These are phyloP conservation scores for Elmis aenea DNA, from an alignment of 2,888 invertebrate genomes.

Conservation along the genomic window DNA sequence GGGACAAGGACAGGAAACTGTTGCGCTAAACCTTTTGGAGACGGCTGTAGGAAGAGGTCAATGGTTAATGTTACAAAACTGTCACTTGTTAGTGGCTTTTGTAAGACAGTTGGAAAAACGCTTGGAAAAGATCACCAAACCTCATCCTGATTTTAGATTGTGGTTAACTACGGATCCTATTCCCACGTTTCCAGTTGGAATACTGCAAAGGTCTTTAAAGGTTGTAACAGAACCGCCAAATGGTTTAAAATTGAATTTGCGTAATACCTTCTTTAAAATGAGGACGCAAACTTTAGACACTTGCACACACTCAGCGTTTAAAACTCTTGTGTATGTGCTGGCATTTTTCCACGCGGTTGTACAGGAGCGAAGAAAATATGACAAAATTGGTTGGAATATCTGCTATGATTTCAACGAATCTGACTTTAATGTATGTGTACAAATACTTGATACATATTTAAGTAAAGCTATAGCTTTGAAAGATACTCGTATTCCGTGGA, in stretches of 20 bases:
- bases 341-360: conserved; percentile 93
- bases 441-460: conserved; percentile 80
- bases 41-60: conserved; percentile 70
- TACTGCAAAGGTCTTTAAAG: conserved; percentile 65
- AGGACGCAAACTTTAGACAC: conserved; percentile 65
- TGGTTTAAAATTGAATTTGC: conserved; percentile 80
- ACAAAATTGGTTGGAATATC: conserved; percentile 93
- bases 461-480: conserved; percentile 59
- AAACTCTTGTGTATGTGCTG: conserved; percentile 77
- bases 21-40: conserved; percentile 66
- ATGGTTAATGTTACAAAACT: conserved; percentile 92
- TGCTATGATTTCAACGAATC: conserved; percentile 91
- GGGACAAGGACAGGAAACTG: conserved; percentile 90
- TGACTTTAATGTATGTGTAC: conserved; percentile 84
- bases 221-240: conserved; percentile 93
- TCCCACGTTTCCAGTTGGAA: conserved; percentile 82
- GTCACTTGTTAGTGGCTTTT: conserved; percentile 78
- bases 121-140: conserved; percentile 71
- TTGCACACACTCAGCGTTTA: conserved; percentile 72
- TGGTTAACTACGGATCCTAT: conserved; percentile 93
- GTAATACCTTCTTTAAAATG: conserved; percentile 86
- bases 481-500: conserved; percentile 76
- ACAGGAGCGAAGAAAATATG: conserved; percentile 87
- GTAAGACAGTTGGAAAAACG: conserved; percentile 76
- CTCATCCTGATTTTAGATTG: conserved; percentile 85